Percentiles rank a stretch among this genome's conserved stretches.
Evolutionary conservation across 2,888 invertebrate genomes (phyloP).

Genomic region (Pammene aurita): DNA sequence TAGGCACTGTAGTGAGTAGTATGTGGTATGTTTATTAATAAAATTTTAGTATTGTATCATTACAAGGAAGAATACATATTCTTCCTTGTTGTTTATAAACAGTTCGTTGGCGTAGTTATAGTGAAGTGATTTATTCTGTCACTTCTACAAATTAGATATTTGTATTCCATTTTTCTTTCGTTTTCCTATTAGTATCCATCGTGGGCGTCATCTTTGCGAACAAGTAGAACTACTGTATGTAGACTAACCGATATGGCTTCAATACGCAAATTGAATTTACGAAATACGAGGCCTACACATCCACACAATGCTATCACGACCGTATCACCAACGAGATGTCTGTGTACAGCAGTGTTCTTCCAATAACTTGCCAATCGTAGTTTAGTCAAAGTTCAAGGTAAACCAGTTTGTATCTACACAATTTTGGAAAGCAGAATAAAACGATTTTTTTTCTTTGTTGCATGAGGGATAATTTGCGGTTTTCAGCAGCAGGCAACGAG

Average conservation of each 20-base stretch:
- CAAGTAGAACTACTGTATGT: not conserved
- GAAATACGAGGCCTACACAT: constrained; percentile 6
- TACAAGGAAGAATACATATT: too few relatives aligned
- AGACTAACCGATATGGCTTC: constrained; percentile 1
- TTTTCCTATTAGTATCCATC: not conserved
- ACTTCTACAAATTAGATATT: not conserved
- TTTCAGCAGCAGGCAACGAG: too few relatives aligned
- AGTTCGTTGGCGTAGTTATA: not conserved
- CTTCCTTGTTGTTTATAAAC: too few relatives aligned
- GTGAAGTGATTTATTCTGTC: not conserved
- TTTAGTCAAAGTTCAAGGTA: not conserved
- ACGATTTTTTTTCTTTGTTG: too few relatives aligned
- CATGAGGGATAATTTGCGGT: too few relatives aligned
- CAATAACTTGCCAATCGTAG: not conserved
- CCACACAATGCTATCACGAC: constrained; percentile 1
- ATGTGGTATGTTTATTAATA: too few relatives aligned
- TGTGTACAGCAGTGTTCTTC: constrained; percentile 28
- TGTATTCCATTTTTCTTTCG: not conserved
- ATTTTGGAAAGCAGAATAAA: too few relatives aligned
- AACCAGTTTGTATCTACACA: too few relatives aligned
- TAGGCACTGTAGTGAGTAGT: too few relatives aligned
- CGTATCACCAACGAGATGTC: constrained; percentile 12
- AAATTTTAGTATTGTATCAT: too few relatives aligned
- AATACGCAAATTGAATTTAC: constrained; percentile 14
- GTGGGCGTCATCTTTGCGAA: not conserved